phyloP scores from a whole-genome alignment of 2,113 vertebrate genomes.

The Amblyornis subalaris region DNA sequence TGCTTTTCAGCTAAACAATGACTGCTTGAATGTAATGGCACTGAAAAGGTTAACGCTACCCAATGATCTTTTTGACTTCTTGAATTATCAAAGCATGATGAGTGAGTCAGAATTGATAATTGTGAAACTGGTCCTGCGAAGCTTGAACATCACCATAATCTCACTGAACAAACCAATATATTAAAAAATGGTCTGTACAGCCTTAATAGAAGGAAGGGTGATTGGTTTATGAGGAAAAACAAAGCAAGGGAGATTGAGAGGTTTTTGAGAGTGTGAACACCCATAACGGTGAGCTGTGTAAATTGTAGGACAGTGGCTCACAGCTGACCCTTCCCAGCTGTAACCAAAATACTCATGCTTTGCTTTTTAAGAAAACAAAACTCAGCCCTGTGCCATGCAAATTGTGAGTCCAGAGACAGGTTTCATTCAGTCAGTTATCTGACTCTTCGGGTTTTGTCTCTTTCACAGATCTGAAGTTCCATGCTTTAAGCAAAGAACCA shows the following conservation, averaged over 20 bases:
- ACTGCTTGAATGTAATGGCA: neutral
- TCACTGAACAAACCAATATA: neutral
- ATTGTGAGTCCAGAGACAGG: neutral
- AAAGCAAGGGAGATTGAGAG: neutral
- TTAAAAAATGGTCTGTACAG: rapidly evolving
- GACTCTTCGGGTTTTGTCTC: neutral
- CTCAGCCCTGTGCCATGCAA: neutral
- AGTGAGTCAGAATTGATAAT: neutral
- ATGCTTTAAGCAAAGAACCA: neutral
- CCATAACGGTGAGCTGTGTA: neutral
- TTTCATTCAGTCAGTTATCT: neutral
- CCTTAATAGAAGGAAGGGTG: neutral
- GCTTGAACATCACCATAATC: neutral
- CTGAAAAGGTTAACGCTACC: neutral
- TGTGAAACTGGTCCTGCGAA: neutral
- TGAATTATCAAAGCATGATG: neutral
- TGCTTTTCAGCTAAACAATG: neutral
- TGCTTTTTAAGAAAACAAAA: neutral
- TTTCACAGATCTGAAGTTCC: neutral
- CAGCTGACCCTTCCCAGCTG: neutral
- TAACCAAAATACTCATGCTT: neutral
- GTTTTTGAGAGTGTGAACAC: neutral
- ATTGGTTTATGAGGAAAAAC: neutral
- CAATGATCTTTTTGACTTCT: neutral
- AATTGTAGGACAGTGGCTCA: neutral